Evolutionary conservation across 2,797 vertebrate species (phyloP).

Genomic region (Rhynchonycteris naso): DNA sequence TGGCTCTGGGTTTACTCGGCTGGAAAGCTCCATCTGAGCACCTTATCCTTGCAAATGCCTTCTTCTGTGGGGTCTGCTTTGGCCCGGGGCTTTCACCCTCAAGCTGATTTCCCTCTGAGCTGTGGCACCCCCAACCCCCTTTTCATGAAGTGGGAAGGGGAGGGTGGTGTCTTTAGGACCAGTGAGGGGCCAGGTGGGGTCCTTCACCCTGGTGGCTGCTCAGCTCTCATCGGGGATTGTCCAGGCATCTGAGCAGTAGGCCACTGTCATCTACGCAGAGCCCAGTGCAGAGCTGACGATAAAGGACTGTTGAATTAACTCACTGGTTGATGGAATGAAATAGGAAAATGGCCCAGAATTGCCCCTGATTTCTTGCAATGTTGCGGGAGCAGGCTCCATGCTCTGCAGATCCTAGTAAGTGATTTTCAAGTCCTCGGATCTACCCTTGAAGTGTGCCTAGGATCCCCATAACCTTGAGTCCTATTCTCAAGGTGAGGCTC

Average conservation of each 20-base stretch:
- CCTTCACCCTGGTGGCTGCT: not conserved
- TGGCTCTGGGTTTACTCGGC: constrained; percentile 60
- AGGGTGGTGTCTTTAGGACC: not conserved
- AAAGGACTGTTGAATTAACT: not conserved
- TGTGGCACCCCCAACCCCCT: not conserved
- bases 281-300: not conserved
- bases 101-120: constrained; percentile 2
- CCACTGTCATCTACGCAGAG: not conserved
- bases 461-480: not conserved
- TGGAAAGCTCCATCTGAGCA: not conserved
- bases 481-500: not conserved
- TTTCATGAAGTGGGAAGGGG: not conserved
- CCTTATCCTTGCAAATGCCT: constrained; percentile 37
- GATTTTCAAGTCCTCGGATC: not conserved
- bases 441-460: not conserved
- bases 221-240: not conserved
- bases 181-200: fast-evolving
- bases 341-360: constrained; percentile 20
- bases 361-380: not conserved
- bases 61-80: not conserved
- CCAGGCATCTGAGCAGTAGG: not conserved
- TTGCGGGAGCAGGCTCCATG: not conserved
- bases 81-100: not conserved
- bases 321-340: not conserved
- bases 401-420: not conserved